A percentile compares a stretch with the other conserved stretches of the same genome.
phyloP scores from a whole-genome alignment of 30 jellyfish, hydroid and myxozoan genomes.

The Catostylus mosaicus region DNA sequence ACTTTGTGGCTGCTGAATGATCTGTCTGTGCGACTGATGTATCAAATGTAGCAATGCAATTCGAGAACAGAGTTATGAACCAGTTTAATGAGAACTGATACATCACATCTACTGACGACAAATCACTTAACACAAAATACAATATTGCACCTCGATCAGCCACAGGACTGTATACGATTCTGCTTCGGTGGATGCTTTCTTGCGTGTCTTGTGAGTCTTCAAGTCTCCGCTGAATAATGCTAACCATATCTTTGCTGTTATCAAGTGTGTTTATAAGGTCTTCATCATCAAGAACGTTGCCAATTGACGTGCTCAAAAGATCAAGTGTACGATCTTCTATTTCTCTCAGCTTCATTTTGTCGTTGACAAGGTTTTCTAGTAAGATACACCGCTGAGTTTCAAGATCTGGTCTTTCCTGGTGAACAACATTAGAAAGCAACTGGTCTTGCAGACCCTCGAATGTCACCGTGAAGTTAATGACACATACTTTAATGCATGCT shows the following conservation, averaged over 20 bases:
- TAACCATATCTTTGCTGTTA: conserved; percentile 74
- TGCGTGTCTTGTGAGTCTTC: conserved; percentile 71
- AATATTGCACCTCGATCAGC: conserved; percentile 89
- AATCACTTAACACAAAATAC: conserved; percentile 75
- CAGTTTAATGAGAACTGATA: conserved; percentile 89
- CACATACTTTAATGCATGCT: conserved; percentile 75
- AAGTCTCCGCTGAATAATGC: conserved; percentile 56
- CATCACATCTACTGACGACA: conserved; percentile 78
- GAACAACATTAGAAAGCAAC: conserved; percentile 77
- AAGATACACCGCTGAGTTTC: conserved; percentile 74
- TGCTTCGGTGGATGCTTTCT: conserved; percentile 43
- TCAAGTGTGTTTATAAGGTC: conserved; percentile 79
- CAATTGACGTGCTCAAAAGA: conserved; percentile 67
- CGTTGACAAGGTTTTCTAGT: conserved; percentile 66
- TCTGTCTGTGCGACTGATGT: conserved; percentile 3
- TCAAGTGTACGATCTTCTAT: conserved; percentile 83
- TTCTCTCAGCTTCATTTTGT: conserved; percentile 60
- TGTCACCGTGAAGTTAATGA: conserved; percentile 86
- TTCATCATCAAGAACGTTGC: conserved; percentile 88
- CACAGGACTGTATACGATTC: conserved; percentile 74
- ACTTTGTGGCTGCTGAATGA: background rate
- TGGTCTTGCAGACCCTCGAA: conserved; percentile 86
- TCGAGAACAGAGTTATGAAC: conserved; percentile 71
- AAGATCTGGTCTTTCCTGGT: conserved; percentile 84
- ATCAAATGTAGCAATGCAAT: conserved; percentile 52